Conservation (phyloP, 2,797 vertebrate species). For the Sylvia borin region DNA sequence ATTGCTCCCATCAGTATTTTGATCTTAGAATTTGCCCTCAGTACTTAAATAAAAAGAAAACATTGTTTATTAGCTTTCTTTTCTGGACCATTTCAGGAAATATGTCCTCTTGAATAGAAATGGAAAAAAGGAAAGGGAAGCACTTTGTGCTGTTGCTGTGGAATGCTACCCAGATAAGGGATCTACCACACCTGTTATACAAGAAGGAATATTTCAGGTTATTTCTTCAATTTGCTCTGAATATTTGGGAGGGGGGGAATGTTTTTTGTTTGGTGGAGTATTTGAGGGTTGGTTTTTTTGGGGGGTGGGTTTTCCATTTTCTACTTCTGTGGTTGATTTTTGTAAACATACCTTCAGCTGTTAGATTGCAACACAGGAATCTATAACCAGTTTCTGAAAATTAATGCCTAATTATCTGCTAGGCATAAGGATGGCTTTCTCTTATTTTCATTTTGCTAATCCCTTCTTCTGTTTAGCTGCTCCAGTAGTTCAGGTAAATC, state of each 20-base stretch:
- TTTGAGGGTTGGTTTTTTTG: too few species aligned
- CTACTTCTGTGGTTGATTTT: not conserved
- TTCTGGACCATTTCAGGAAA: not conserved
- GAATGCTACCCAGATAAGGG: not conserved
- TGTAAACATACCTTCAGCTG: not conserved
- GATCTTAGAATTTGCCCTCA: conserved; percentile 19
- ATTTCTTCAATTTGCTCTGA: not conserved
- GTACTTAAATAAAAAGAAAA: not conserved
- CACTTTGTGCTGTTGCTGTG: not conserved
- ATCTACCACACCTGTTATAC: not conserved
- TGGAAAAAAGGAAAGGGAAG: not conserved
- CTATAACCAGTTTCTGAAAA: not conserved
- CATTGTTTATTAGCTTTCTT: not conserved
- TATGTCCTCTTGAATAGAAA: not conserved
- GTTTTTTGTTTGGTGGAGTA: not conserved
- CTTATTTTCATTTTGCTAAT: not conserved
- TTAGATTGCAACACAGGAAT: not conserved
- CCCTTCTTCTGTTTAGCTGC: not conserved
- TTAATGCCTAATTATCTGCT: not conserved
- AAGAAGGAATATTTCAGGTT: not conserved
- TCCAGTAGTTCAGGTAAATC: not conserved
- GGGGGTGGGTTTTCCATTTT: not conserved
- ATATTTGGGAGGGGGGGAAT: accelerated
- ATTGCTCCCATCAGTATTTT: not conserved
- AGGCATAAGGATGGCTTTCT: not conserved